Percentiles rank a stretch among this genome's conserved stretches.
These are phyloP conservation scores for Caenorhabditis drosophilae DNA, from an alignment of 2,888 invertebrate species.

Conservation along the genomic window DNA sequence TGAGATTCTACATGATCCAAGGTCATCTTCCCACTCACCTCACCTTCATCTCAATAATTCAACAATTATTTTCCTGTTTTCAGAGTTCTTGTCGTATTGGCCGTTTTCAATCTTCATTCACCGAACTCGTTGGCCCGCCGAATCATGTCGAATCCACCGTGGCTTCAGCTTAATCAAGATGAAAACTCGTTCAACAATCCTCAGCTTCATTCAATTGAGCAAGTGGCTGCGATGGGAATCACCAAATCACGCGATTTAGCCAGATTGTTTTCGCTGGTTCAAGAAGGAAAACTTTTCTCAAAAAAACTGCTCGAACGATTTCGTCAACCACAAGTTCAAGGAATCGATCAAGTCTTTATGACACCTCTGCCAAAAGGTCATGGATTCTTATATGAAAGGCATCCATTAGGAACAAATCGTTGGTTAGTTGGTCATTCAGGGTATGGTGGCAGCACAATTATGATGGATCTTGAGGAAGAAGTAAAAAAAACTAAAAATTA, in stretches of 20 bases:
- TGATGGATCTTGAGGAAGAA: constrained; percentile 66
- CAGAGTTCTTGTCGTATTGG: constrained; percentile 58
- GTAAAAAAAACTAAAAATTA: constrained; percentile 6
- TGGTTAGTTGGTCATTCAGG: constrained; percentile 66
- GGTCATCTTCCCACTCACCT: no score
- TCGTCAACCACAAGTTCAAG: constrained; percentile 55
- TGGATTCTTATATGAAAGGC: constrained; percentile 67
- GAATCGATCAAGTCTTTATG: constrained; percentile 58
- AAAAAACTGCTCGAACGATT: constrained; percentile 54
- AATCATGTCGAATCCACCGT: constrained; percentile 58
- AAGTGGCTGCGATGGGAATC: constrained; percentile 60
- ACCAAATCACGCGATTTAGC: constrained; percentile 64
- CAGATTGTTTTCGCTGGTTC: constrained; percentile 59
- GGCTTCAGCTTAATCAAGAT: constrained; percentile 63
- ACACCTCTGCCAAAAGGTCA: constrained; percentile 63
- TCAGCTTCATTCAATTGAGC: constrained; percentile 62
- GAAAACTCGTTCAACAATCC: constrained; percentile 67
- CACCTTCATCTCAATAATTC: no score
- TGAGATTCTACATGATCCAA: constrained; percentile 65
- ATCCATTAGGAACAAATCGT: constrained; percentile 47
- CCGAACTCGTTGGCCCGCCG: constrained; percentile 55
- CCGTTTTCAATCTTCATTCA: constrained; percentile 56
- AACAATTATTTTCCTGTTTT: constrained; percentile 1
- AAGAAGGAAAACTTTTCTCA: constrained; percentile 60
- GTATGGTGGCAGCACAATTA: constrained; percentile 64